phyloP scores from a whole-genome alignment of 1,140 invertebrate genomes.

The Chionoecetes opilio region DNA sequence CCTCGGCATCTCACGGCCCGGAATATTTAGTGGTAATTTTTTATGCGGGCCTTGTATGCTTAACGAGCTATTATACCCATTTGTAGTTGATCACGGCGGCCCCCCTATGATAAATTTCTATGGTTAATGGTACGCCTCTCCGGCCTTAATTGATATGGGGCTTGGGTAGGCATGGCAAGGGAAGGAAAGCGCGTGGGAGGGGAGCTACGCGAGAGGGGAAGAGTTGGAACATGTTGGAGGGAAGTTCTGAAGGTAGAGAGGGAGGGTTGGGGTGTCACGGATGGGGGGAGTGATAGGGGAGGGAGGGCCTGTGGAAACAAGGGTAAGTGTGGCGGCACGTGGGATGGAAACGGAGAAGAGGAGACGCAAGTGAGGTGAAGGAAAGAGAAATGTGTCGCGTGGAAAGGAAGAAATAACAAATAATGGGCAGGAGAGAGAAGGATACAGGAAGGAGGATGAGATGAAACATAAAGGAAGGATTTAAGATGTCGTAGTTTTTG shows the following conservation, averaged over 20 bases:
- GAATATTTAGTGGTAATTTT: constrained; percentile 52
- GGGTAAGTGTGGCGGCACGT: constrained; percentile 1
- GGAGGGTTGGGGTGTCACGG: neutral
- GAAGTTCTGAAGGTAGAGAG: neutral
- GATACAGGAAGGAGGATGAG: neutral
- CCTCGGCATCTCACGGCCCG: constrained; percentile 34
- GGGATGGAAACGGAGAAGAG: constrained; percentile 37
- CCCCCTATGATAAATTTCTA: constrained; percentile 59
- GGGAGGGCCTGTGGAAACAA: neutral
- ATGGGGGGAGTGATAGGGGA: constrained; percentile 30
- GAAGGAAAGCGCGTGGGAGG: neutral
- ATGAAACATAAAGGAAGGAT: neutral
- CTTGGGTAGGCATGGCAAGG: constrained; percentile 13
- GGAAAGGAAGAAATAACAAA: constrained; percentile 20
- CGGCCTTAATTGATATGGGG: constrained; percentile 55
- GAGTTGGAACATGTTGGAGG: neutral
- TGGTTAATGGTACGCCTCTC: constrained; percentile 49
- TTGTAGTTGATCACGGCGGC: constrained; percentile 52
- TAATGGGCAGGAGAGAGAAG: neutral
- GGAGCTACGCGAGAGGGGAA: neutral
- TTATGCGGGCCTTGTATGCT: constrained; percentile 51
- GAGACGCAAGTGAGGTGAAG: neutral
- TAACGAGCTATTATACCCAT: constrained; percentile 60
- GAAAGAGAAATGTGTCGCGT: neutral
- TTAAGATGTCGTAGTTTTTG: neutral